Percentiles rank a stretch among this genome's conserved stretches.
Conservation (phyloP, 30 jellyfish, hydroid and myxozoan genomes). For the Sanderia malayensis region DNA sequence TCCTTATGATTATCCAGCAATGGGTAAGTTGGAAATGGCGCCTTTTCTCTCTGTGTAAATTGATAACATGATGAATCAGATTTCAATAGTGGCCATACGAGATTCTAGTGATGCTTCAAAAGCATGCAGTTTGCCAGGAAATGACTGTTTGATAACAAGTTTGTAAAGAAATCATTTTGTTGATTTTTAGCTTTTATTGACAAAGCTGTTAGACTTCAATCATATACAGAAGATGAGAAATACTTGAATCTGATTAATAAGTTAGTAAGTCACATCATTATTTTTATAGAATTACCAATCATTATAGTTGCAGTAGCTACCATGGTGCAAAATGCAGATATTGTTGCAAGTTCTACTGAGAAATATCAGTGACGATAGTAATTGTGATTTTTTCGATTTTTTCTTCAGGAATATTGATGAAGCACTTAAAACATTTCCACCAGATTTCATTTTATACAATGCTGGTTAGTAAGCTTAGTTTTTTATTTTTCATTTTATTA, state of each 20-base stretch:
- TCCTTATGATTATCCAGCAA: slow-evolving; percentile 81
- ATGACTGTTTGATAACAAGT: too few relatives aligned
- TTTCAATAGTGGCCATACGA: too few relatives aligned
- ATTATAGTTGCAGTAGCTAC: too few relatives aligned
- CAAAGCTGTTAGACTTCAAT: slow-evolving; percentile 46
- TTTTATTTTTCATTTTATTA: too few relatives aligned
- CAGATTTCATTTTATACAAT: slow-evolving; percentile 81
- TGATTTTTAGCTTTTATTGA: slow-evolving; percentile 35
- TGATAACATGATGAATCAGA: neutral
- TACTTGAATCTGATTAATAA: slow-evolving; percentile 37
- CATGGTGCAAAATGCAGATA: too few relatives aligned
- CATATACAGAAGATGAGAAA: slow-evolving; percentile 52
- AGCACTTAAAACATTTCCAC: slow-evolving; percentile 73
- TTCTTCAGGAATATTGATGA: slow-evolving; percentile 50
- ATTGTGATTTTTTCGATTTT: neutral
- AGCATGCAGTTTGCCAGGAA: too few relatives aligned
- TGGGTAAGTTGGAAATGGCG: slow-evolving; percentile 36
- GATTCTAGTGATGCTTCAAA: too few relatives aligned
- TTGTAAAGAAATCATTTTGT: too few relatives aligned
- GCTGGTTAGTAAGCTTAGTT: slow-evolving; percentile 95
- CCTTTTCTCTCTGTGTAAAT: neutral
- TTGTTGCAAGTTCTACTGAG: too few relatives aligned
- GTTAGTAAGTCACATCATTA: slow-evolving; percentile 44
- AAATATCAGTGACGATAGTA: too few relatives aligned
- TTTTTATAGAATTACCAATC: too few relatives aligned